Conservation (phyloP, 2,888 invertebrate species). For the Stenodema calcarata region DNA sequence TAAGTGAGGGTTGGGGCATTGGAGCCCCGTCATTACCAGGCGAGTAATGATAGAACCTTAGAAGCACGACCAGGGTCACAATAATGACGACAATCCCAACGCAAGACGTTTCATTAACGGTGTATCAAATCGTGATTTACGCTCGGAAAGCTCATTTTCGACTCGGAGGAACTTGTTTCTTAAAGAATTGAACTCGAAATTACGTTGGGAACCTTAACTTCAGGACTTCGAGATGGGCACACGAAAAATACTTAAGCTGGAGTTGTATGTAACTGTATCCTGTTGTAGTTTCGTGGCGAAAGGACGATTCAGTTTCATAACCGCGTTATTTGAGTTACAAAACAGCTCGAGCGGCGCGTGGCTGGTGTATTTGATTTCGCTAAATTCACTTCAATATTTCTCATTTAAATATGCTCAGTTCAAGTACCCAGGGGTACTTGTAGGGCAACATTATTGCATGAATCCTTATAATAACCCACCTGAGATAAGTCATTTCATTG, state of each 20-base stretch:
- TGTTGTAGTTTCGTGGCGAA: neutral
- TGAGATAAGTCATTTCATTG: too few species aligned
- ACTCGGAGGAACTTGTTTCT: slow-evolving; percentile 4
- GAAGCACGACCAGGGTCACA: slow-evolving; percentile 38
- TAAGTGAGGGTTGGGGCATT: slow-evolving; percentile 33
- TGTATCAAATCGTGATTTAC: slow-evolving; percentile 49
- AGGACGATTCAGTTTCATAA: neutral
- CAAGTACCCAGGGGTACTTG: too few species aligned
- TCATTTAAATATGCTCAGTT: too few species aligned
- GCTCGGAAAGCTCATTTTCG: slow-evolving; percentile 45
- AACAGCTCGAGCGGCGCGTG: too few species aligned
- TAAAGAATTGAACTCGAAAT: slow-evolving; percentile 16
- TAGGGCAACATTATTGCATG: too few species aligned
- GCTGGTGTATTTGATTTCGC: too few species aligned
- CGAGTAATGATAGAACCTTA: slow-evolving; percentile 43
- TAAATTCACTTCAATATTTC: too few species aligned
- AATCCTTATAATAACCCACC: too few species aligned
- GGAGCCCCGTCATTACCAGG: slow-evolving; percentile 30
- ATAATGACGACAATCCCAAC: slow-evolving; percentile 46
- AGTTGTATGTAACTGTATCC: neutral
- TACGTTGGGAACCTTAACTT: neutral
- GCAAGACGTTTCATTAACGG: slow-evolving; percentile 48
- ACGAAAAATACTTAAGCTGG: neutral
- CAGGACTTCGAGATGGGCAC: neutral
- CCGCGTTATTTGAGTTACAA: neutral